Percentiles rank a stretch among this genome's conserved stretches.
phyloP scores from a whole-genome alignment of 1,140 invertebrate genomes.

The Oscheius sp. region DNA sequence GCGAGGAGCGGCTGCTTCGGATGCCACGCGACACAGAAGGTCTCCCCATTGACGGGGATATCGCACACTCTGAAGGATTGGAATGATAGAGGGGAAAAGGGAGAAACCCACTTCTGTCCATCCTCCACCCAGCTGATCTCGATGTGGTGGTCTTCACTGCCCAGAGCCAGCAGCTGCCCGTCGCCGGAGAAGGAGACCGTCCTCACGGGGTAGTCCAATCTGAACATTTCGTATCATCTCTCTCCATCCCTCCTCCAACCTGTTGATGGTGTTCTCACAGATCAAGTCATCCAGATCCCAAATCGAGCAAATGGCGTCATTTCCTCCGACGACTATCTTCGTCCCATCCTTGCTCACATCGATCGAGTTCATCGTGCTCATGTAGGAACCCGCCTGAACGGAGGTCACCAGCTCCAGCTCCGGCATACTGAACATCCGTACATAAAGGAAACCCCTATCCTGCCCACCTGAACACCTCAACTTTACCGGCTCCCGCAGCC shows the following conservation, averaged over 20 bases:
- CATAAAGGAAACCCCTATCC: background rate
- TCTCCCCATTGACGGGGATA: background rate
- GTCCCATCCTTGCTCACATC: constrained; percentile 14
- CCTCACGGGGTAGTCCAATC: constrained; percentile 16
- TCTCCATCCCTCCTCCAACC: background rate
- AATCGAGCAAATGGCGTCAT: constrained; percentile 17
- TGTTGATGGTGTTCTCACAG: constrained; percentile 13
- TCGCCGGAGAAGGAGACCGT: constrained; percentile 17
- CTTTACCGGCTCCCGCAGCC: constrained; percentile 18
- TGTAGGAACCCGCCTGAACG: constrained; percentile 18
- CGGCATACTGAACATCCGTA: background rate
- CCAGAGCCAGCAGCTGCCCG: constrained; percentile 16
- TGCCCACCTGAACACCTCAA: constrained; percentile 20
- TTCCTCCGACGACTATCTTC: constrained; percentile 18
- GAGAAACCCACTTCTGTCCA: background rate
- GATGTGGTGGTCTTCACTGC: constrained; percentile 22
- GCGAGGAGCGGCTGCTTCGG: constrained; percentile 17
- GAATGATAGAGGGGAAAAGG: background rate
- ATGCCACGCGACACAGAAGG: constrained; percentile 26
- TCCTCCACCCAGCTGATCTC: constrained; percentile 25
- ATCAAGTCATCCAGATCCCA: constrained; percentile 24
- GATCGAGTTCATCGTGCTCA: background rate
- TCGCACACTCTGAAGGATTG: background rate
- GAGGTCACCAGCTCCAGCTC: constrained; percentile 2
- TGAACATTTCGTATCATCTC: background rate